Evolutionary conservation across 2,797 vertebrate genomes (phyloP).

Genomic region (Platalea minor): DNA sequence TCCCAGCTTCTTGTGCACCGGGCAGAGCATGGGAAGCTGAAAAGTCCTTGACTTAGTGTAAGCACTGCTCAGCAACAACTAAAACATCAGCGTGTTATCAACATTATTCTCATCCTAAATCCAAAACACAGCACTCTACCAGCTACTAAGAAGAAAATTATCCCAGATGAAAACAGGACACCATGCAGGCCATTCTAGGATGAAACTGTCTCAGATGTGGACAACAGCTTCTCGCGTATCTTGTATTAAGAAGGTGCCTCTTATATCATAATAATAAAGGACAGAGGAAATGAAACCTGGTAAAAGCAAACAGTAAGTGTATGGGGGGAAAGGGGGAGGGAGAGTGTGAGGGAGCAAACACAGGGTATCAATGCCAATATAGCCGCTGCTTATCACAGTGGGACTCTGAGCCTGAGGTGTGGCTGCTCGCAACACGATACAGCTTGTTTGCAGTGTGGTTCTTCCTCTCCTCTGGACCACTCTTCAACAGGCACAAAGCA

Average conservation of each 20-base stretch:
- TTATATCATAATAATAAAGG: not conserved
- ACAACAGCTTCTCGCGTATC: not conserved
- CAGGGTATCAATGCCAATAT: accelerated
- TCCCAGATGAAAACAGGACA: not conserved
- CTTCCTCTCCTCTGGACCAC: not conserved
- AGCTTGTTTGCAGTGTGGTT: not conserved
- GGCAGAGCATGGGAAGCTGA: too few species aligned
- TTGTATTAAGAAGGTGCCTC: not conserved
- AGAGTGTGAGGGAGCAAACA: not conserved
- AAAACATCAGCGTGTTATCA: too few species aligned
- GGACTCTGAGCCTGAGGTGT: not conserved
- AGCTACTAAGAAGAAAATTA: too few species aligned
- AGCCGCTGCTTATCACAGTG: not conserved
- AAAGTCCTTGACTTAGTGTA: too few species aligned
- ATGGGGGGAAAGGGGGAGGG: too few species aligned
- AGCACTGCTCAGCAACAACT: too few species aligned
- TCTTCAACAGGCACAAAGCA: not conserved
- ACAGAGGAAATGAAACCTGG: not conserved
- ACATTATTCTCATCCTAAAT: too few species aligned
- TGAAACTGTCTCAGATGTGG: not conserved
- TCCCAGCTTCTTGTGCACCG: too few species aligned
- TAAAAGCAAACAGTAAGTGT: not conserved
- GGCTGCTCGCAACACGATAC: not conserved
- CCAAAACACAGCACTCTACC: too few species aligned
- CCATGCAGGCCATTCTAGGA: not conserved